Evolutionary conservation across 1,140 invertebrate species (phyloP).

Genomic region (Trachymyrmex cornetzi): DNA sequence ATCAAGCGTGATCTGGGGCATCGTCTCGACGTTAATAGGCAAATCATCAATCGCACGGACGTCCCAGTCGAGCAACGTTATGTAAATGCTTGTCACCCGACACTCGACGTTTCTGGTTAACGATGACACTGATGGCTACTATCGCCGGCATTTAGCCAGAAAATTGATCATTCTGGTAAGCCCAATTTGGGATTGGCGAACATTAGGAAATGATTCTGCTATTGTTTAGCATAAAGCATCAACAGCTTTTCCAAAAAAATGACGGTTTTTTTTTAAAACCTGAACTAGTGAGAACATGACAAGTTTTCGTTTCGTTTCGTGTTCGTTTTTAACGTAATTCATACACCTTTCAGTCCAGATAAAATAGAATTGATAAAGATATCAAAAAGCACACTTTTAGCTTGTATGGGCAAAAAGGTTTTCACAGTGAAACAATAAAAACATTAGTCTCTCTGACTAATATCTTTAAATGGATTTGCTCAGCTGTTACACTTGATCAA

Average conservation of each 20-base stretch:
- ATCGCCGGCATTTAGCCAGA: neutral
- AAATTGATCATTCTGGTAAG: conserved; percentile 16
- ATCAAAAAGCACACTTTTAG: neutral
- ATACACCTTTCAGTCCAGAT: neutral
- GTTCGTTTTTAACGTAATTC: neutral
- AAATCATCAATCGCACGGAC: conserved; percentile 29
- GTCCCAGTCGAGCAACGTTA: conserved; percentile 27
- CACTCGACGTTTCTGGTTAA: conserved; percentile 38
- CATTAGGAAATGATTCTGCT: neutral
- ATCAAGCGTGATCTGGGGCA: conserved; percentile 22
- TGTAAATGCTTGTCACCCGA: conserved; percentile 39
- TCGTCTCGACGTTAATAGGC: conserved; percentile 44
- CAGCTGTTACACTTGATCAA: conserved; percentile 15
- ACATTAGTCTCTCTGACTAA: neutral
- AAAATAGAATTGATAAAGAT: conserved; percentile 16
- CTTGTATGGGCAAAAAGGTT: neutral
- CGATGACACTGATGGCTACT: conserved; percentile 17
- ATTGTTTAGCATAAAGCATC: neutral
- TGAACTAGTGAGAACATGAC: neutral
- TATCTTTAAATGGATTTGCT: conserved; percentile 21
- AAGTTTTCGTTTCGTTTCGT: neutral
- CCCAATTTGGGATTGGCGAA: neutral
- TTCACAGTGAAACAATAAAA: neutral
- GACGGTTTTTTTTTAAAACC: neutral
- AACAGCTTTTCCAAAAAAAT: neutral